phyloP scores from a whole-genome alignment of 2,113 vertebrate species.

The Hepsetus odoe region DNA sequence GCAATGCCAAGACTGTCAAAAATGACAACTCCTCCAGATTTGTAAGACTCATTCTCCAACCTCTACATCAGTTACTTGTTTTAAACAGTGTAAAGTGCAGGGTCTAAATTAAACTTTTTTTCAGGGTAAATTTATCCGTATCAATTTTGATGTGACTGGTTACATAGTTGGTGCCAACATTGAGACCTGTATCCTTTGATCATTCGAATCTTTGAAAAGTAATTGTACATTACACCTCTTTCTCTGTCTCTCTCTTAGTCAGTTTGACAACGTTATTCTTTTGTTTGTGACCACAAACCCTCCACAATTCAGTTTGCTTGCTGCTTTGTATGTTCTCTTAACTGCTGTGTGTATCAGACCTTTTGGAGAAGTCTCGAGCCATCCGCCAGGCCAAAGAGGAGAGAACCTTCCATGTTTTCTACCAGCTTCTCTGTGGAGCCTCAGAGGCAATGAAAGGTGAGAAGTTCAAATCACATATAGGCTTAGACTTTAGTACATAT shows the following conservation, averaged over 20 bases:
- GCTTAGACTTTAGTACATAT: background rate
- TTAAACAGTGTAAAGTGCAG: background rate
- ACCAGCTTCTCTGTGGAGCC: slow-evolving; percentile 85
- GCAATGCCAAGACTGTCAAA: slow-evolving; percentile 90
- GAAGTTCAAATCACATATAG: background rate
- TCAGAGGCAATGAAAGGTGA: slow-evolving; percentile 79
- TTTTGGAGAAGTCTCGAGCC: slow-evolving; percentile 89
- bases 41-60: slow-evolving; percentile 71
- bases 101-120: background rate
- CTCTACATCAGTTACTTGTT: background rate
- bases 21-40: slow-evolving; percentile 93
- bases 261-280: background rate
- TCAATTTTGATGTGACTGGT: slow-evolving; percentile 83
- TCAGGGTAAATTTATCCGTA: slow-evolving; percentile 84
- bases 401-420: slow-evolving; percentile 89
- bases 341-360: slow-evolving; percentile 73
- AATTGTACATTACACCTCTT: background rate
- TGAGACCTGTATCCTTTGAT: slow-evolving; percentile 82
- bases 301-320: background rate
- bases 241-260: background rate
- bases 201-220: background rate
- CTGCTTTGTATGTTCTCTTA: slow-evolving; percentile 58
- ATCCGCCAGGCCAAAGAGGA: slow-evolving; percentile 91
- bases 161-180: slow-evolving; percentile 87
- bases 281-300: background rate